Evolutionary conservation across 1,140 invertebrate genomes (phyloP), one percentile per base, ranked within the genome.

Genomic region (Capitella teleta): DNA sequence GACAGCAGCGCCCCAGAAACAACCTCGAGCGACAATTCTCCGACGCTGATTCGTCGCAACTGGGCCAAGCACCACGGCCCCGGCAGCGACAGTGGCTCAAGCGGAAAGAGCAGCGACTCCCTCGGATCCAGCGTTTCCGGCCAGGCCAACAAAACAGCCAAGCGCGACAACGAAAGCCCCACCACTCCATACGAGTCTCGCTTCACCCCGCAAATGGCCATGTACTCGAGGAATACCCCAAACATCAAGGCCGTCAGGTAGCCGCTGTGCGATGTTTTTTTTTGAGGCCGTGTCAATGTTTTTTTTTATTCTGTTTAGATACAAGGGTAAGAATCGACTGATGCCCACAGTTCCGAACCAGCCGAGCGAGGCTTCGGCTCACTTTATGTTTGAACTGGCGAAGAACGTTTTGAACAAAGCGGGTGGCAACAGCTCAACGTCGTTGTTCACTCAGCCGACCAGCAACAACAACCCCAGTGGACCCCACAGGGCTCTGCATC

Each of bases 311-410:
- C 16, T 12, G 16, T 28, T 46, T 54, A 87, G 90, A 63, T 93
- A 87, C 65, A 95, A 95, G 68, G 87, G 86, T 12, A 96, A 95
- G 72, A 62, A 57, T 72, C 86, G 36, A 75, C 82, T 6, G 87
- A 92, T 74, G 62, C 92, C 92, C 4, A 91, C 86, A 14, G 84
- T 95, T 54, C 93, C 93, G 2, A 98, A 97, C 73, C 93, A 98
- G 67, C 93, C 94, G 0, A 94, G 88, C 30, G 93, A 97, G 74
- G 92, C 93, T 0, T 86, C 86, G 2, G 91, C 92, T 1, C 92
- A 97, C 70, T 96, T 96, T 62, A 96, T 96, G 91, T 95, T 93
- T 73, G 94, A 97, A 73, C 71, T 97, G 59, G 91, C 92, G 0
- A 97, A 97, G 69, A 94, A 84, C 2, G 85, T 97, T 24, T 68